phyloP scores from a whole-genome alignment of 2,888 invertebrate genomes.

The Sceliomorpha sp. region DNA sequence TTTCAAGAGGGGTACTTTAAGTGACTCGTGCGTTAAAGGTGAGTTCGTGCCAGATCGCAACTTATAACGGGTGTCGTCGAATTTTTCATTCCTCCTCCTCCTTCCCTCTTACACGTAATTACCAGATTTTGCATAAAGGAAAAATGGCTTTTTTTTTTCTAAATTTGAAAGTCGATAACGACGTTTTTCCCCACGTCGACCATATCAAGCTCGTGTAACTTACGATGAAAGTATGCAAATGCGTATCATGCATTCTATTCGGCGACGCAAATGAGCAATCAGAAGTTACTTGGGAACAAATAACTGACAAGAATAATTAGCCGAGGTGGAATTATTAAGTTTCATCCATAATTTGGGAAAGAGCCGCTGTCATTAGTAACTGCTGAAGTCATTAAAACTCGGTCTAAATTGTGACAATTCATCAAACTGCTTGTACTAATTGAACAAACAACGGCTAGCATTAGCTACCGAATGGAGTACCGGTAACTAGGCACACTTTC shows the following conservation, averaged over 20 bases:
- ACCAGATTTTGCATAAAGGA: no score
- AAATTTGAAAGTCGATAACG: no score
- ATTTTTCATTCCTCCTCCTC: background rate
- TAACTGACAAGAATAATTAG: constrained; percentile 41
- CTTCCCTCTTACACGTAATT: constrained; percentile 1
- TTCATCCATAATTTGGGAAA: constrained; percentile 51
- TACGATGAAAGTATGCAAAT: constrained; percentile 16
- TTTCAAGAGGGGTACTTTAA: constrained; percentile 51
- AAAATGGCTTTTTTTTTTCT: no score
- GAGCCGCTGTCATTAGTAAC: constrained; percentile 52
- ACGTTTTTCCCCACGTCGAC: background rate
- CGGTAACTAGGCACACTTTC: constrained; percentile 49
- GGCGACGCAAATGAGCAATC: constrained; percentile 48
- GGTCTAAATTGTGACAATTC: constrained; percentile 50
- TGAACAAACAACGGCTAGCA: constrained; percentile 51
- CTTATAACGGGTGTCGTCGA: constrained; percentile 44
- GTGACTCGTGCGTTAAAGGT: constrained; percentile 52
- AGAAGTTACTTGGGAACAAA: constrained; percentile 38
- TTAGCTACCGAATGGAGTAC: constrained; percentile 44
- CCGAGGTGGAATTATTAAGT: constrained; percentile 51
- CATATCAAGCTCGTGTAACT: no score
- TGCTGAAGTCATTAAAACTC: constrained; percentile 52
- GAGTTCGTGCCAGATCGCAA: constrained; percentile 39
- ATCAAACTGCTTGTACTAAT: constrained; percentile 56
- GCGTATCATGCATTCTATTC: constrained; percentile 20